These are phyloP conservation scores for Drosophila busckii DNA, from an alignment of 1,140 invertebrate species.

Conservation along the genomic window DNA sequence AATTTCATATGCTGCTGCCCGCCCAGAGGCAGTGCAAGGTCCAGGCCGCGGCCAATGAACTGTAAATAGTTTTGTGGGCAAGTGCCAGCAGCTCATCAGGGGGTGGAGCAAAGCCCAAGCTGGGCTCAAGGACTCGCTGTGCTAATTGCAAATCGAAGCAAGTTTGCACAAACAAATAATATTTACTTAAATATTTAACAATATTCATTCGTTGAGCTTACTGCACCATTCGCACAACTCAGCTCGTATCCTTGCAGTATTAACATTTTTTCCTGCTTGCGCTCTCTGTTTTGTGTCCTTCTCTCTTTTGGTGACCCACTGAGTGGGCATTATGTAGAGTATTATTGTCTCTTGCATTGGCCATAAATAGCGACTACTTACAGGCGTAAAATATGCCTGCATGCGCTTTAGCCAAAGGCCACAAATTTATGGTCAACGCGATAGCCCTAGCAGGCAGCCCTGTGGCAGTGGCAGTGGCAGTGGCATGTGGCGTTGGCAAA, in stretches of 20 bases:
- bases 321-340: constrained; percentile 7
- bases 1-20: constrained; percentile 65
- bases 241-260: too few species aligned
- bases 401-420: constrained; percentile 12
- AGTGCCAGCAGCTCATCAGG: background rate
- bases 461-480: constrained; percentile 2
- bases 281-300: background rate
- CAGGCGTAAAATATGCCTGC: constrained; percentile 54
- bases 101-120: too few species aligned
- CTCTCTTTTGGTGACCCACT: constrained; percentile 1
- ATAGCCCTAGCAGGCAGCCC: constrained; percentile 30
- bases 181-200: too few species aligned
- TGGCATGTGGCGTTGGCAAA: constrained; percentile 12
- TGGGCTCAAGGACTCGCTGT: too few species aligned
- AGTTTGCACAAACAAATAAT: too few species aligned
- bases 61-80: constrained; percentile 52
- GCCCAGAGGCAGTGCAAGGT: constrained; percentile 46
- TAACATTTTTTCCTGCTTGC: background rate
- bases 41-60: constrained; percentile 32
- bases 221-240: too few species aligned
- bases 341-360: constrained; percentile 21
- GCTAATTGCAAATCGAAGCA: too few species aligned
- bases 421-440: constrained; percentile 60
- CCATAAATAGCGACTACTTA: constrained; percentile 67
- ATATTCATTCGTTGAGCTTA: too few species aligned